Base-by-base conservation (phyloP, 1,140 invertebrate species). In the Pogonus chalceus region DNA sequence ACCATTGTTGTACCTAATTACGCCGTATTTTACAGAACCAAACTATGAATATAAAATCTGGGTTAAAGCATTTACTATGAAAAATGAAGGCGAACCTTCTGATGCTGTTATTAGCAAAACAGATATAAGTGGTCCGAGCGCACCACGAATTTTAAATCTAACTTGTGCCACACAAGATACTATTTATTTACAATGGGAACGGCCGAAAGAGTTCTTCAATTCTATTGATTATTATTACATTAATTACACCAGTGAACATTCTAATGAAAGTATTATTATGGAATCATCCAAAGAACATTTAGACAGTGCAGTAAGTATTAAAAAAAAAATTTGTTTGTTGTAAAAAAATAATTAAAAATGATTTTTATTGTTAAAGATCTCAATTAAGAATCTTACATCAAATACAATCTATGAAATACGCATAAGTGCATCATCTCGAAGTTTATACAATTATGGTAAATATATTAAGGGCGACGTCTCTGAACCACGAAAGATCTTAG, bases 31-130 rank as follows among this genome's bases (percentile, higher is more conserved):
- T 79, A 53, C 71, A 90, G 87, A 81, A 64, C 84, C 90, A 20
- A 84, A 81, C 64, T 90, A 86, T 2, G 79, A 87, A 43, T 93
- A 93, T 69, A 87, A 85, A 68, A 82, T 95, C 58, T 91, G 83
- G 80, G 83, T 92, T 9, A 86, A 88, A 64, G 90, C 89, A 14
- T 78, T 79, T 61, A 87, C 84, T 7, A 75, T 72, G 63, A 82
- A 81, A 65, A 76, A 85, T 68, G 84, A 87, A 68, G 85, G 86
- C 35, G 80, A 84, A 59, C 72, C 79, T 21, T 91, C 88, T 7
- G 80, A 84, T 57, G 72, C 79, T 1, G 77, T 92, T 46, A 76
- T 78, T 49, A 82, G 85, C 23, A 76, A 79, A 52, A 92, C 90
- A 1, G 90, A 94, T 71, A 84, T 93, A 24, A 76, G 76, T 47